Evolutionary conservation across 2,888 invertebrate species (phyloP).

Genomic region (Adineta ricciae): DNA sequence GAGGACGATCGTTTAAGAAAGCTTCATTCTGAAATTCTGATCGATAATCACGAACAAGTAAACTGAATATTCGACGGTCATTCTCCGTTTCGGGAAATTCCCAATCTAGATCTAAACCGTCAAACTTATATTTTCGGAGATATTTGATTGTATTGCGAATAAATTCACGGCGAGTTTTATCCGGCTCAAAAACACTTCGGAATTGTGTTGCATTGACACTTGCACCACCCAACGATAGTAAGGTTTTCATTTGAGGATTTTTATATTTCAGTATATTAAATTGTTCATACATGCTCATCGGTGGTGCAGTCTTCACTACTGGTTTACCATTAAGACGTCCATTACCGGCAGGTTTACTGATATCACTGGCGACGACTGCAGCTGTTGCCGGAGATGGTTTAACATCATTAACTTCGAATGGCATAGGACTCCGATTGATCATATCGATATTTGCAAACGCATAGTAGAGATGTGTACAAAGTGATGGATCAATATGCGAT

Average conservation of each 20-base stretch:
- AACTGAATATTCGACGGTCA: conserved; percentile 27
- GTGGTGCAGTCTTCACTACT: background rate
- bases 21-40: conserved; percentile 34
- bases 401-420: conserved; percentile 28
- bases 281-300: conserved; percentile 28
- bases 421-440: conserved; percentile 38
- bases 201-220: conserved; percentile 29
- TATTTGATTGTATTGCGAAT: conserved; percentile 30
- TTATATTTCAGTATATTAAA: conserved; percentile 29
- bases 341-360: background rate
- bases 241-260: conserved; percentile 33
- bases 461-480: conserved; percentile 73
- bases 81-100: conserved; percentile 32
- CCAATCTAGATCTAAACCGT: conserved; percentile 34
- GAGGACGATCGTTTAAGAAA: conserved; percentile 22
- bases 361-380: background rate
- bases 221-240: conserved; percentile 33
- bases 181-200: background rate
- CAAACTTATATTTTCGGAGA: conserved; percentile 32
- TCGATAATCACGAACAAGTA: conserved; percentile 28
- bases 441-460: conserved; percentile 68
- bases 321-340: background rate
- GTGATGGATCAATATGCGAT: conserved; percentile 62
- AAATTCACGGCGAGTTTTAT: conserved; percentile 29
- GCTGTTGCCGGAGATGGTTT: background rate